Evolutionary conservation across 1,140 invertebrate genomes (phyloP), one percentile per base, ranked within the genome.

Genomic region (Agrypnia vestita): DNA sequence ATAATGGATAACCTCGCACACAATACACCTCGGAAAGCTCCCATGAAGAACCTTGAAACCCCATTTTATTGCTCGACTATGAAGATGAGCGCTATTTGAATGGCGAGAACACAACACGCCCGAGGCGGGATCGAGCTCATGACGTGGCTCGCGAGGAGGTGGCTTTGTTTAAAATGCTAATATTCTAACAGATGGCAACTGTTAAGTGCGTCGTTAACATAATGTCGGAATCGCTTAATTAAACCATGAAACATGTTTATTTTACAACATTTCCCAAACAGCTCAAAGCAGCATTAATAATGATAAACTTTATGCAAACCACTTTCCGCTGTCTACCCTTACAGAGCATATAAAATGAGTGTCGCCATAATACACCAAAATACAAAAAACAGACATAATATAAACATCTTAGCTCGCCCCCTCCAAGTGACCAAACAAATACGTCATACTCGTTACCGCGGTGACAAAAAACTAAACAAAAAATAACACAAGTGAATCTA

Each of bases 201-300:
- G 35, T 69, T 69, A 47, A 69, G 43, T 19, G 15, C 21, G 43
- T 49, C 64, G 64, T 69, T 47, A 69, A 44, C 64, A 47, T 69
- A 47, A 69, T 17, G 64, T 69, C 13, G 46, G 64, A 69, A 69
- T 47, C 64, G 64, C 64, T 69, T 69, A 69, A 69, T 69, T 69
- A 69, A 69, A 47, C 43, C 44, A 19, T 47, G 64, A 15, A 69
- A 47, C 43, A 69, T 17, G 44, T n/a, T 15, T 35, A 69, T 44
- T 69, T 49, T 19, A 69, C 15, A 35, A 35, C 25, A 51, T 51
- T 51, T 3, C 49, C 11, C 11, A 15, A 51, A 15, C 49, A 12
- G 8, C 49, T 3, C 1, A 51, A 51, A 1, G 1, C 3, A 9
- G 49, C 49, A 4, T 35, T 35, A 35, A 35, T 35, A 35, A 35